Evolutionary conservation across 2,113 vertebrate species (phyloP).

Genomic region (Pollachius pollachius): DNA sequence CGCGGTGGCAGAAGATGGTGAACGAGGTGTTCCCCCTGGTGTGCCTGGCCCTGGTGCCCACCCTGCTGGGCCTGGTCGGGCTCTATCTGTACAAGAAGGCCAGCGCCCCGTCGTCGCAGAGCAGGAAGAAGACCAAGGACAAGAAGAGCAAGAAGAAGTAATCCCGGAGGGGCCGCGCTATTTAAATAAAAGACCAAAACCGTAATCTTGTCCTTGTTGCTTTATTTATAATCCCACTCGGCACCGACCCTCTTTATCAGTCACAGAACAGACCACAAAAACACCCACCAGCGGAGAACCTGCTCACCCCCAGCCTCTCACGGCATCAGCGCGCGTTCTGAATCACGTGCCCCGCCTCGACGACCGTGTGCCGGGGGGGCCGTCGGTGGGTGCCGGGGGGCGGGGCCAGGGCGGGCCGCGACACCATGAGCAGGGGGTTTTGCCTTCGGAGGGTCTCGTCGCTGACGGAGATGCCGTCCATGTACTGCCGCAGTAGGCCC

Average conservation of each 20-base stretch:
- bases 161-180: slow-evolving; percentile 78
- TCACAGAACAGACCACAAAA: not conserved
- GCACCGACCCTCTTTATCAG: not conserved
- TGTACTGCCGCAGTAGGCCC: slow-evolving; percentile 72
- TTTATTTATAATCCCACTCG: not conserved
- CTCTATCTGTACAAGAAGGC: slow-evolving; percentile 91
- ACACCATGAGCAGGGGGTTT: slow-evolving; percentile 56
- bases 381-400: not conserved
- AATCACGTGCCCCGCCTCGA: slow-evolving; percentile 52
- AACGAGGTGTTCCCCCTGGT: slow-evolving; percentile 84
- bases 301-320: no score
- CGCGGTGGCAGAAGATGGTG: slow-evolving; percentile 85
- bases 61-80: slow-evolving; percentile 86
- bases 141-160: slow-evolving; percentile 95
- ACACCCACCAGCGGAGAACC: not conserved
- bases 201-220: slow-evolving; percentile 7
- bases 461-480: slow-evolving; percentile 69
- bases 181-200: slow-evolving; percentile 66
- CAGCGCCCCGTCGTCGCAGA: slow-evolving; percentile 73
- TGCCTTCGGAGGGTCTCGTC: slow-evolving; percentile 60
- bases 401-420: slow-evolving; percentile 26
- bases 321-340: slow-evolving; percentile 26
- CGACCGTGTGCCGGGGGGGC: slow-evolving; percentile 27
- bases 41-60: slow-evolving; percentile 86
- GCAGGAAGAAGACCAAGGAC: slow-evolving; percentile 93